Base-by-base conservation (phyloP, 2,113 vertebrate species). In the Chloropsis cyanopogon region DNA sequence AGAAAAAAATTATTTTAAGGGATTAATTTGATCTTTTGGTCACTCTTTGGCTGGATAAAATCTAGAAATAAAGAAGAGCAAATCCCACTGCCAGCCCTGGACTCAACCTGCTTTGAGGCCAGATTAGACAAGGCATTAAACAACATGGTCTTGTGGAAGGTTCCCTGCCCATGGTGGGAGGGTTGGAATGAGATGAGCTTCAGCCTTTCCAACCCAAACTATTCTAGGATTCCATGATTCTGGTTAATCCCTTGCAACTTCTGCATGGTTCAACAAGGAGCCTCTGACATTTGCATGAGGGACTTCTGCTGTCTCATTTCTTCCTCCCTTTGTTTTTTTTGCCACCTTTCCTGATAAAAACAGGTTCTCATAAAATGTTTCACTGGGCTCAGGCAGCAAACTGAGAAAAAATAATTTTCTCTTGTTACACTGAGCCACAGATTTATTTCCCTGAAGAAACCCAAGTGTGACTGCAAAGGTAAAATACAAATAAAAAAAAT, bases 371-470 rank as follows among this genome's bases (percentile, higher is more conserved):
- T 68, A 53, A 61, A 50, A n/a, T 14, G 31, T 60, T 71, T 60
- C 75, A 2, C 82, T 12, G 4, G 8, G n/a, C 60, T 78, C 66
- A 39, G 80, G 78, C 93, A 69, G 64, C 52, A 87, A 94, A 94
- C 86, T 12, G 88, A 76, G 94, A 88, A 94, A 87, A 80, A 71
- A 78, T 59, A 21, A 64, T 63, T 71, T 65, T 69, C 82, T 93
- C 41, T 31, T 61, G 80, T 63, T 86, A 64, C 53, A 46, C 72
- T 5, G 82, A 91, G 71, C 22, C 77, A 26, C 37, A 44, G 71
- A 52, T 86, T 93, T 94, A 75, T 94, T 70, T 92, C 93, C 84
- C 84, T 28, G 44, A 90, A 92, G 89, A 95, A 82, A 76, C 59
- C 54, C 23, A 66, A 50, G 87, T 90, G 91, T 84, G 80, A 96